Conservation (phyloP, 2,797 vertebrate genomes). For the Bradypodion ventrale region DNA sequence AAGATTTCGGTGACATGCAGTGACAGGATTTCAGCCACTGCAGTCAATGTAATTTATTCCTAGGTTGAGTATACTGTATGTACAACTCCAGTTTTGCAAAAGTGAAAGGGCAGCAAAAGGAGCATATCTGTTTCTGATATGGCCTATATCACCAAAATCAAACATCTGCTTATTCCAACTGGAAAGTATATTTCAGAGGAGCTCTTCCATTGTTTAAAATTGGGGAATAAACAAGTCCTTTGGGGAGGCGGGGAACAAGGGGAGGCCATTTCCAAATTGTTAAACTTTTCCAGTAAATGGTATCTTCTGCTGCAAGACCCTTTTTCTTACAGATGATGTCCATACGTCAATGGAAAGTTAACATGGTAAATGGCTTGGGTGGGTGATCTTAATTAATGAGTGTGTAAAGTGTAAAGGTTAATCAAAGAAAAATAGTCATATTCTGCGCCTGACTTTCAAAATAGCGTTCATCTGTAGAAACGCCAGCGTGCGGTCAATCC, state of each 20-base stretch:
- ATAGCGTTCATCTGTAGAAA: not conserved
- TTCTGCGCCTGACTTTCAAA: not conserved
- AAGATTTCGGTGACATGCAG: too few species aligned
- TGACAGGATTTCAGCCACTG: too few species aligned
- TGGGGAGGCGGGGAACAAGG: too few species aligned
- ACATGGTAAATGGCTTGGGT: not conserved
- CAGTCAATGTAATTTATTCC: too few species aligned
- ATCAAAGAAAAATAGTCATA: conserved; percentile 5
- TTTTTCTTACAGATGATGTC: not conserved
- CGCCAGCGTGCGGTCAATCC: not conserved
- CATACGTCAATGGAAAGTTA: not conserved
- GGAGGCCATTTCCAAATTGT: not conserved
- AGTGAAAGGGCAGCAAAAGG: not conserved
- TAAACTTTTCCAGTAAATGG: not conserved
- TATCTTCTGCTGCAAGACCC: not conserved
- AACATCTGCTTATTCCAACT: not conserved
- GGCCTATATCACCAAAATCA: too few species aligned
- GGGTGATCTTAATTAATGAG: not conserved
- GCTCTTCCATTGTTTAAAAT: not conserved
- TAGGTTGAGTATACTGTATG: not conserved
- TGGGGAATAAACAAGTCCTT: not conserved
- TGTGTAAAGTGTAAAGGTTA: not conserved
- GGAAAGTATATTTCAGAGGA: not conserved
- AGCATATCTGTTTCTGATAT: not conserved
- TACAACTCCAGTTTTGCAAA: not conserved